Evolutionary conservation across 2,797 vertebrate genomes (phyloP).

Genomic region (Sebastes iracundus): DNA sequence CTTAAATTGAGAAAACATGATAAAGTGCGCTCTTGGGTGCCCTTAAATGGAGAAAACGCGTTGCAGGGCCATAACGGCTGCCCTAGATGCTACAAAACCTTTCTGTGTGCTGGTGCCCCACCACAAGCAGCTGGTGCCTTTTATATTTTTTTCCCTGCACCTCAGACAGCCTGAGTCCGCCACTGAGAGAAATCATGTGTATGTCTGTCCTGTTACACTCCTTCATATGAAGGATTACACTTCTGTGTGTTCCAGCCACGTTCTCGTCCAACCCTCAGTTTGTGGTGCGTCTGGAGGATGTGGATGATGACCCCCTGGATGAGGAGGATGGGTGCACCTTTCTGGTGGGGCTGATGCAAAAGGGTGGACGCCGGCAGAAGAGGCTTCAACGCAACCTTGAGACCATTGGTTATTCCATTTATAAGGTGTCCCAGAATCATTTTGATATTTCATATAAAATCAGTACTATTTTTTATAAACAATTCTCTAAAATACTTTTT

Average conservation of each 20-base stretch:
- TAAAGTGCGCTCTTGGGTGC: no score
- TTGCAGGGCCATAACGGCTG: no score
- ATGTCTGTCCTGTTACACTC: neutral
- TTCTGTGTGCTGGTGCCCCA: no score
- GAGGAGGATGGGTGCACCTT: constrained; percentile 80
- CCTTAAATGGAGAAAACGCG: no score
- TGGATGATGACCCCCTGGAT: constrained; percentile 79
- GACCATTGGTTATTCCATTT: constrained; percentile 82
- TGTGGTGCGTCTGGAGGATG: constrained; percentile 76
- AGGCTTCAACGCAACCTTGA: constrained; percentile 62
- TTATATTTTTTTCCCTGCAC: no score
- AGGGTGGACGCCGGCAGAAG: constrained; percentile 65
- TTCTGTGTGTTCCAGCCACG: constrained; percentile 70
- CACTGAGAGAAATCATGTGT: no score
- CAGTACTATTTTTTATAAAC: neutral
- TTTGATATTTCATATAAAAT: neutral
- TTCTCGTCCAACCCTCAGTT: constrained; percentile 86
- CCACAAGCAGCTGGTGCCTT: no score
- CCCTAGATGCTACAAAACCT: no score
- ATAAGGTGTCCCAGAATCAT: constrained; percentile 65
- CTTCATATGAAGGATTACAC: neutral
- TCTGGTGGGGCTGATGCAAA: constrained; percentile 85
- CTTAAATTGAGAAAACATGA: no score
- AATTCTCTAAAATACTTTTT: neutral
- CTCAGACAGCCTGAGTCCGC: no score